phyloP scores from a whole-genome alignment of 2,888 invertebrate species.

The Ophion slaviceki region DNA sequence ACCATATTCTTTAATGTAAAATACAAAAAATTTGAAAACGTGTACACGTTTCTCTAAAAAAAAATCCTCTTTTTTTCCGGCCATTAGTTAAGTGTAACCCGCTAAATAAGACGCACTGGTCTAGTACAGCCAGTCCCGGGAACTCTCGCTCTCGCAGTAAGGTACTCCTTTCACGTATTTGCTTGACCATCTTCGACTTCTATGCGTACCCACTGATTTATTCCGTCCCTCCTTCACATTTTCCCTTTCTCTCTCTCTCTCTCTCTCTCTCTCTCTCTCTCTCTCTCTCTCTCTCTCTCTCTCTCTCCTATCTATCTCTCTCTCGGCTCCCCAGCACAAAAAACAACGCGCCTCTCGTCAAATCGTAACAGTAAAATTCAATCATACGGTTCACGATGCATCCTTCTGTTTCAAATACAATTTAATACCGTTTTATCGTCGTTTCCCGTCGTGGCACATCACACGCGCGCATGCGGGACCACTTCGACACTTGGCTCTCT shows the following conservation, averaged over 20 bases:
- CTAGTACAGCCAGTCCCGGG: neutral
- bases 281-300: neutral
- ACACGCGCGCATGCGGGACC: neutral
- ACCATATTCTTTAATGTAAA: no score
- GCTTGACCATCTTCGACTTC: constrained; percentile 12
- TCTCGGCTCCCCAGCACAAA: neutral
- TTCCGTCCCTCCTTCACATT: neutral
- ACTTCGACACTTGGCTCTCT: no score
- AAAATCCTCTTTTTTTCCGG: no score
- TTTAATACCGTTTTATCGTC: constrained; percentile 4
- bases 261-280: neutral
- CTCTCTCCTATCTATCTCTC: neutral
- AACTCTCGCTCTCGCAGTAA: constrained; percentile 43
- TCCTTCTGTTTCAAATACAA: neutral
- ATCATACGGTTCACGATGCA: constrained; percentile 40
- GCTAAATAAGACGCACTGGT: constrained; percentile 10
- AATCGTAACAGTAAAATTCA: constrained; percentile 59
- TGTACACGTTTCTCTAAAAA: no score
- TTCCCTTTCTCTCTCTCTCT: neutral
- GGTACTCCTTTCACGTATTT: constrained; percentile 19
- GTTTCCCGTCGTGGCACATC: neutral
- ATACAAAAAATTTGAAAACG: no score
- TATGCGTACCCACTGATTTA: no score
- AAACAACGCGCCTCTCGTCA: constrained; percentile 22
- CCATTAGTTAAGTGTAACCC: neutral